Percentiles rank a stretch among this genome's conserved stretches.
phyloP scores from a whole-genome alignment of 2,797 vertebrate species.

The Hippopotamyrus pictus region DNA sequence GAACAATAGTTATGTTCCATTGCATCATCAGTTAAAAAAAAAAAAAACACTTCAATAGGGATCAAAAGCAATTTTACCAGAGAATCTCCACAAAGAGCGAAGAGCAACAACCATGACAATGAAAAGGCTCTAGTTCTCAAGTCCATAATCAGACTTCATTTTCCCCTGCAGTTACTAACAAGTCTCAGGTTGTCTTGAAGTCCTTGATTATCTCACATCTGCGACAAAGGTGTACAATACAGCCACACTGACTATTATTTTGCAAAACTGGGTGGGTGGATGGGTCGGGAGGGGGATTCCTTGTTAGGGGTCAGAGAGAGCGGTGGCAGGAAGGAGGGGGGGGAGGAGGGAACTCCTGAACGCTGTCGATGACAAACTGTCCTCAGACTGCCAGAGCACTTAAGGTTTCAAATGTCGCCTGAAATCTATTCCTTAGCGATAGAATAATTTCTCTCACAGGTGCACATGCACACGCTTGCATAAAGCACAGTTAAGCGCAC shows the following conservation, averaged over 20 bases:
- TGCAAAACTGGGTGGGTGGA: not conserved
- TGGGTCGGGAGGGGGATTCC: not conserved
- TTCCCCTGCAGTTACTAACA: not conserved
- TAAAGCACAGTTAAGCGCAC: not conserved
- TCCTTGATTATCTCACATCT: not conserved
- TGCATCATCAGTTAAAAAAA: not conserved
- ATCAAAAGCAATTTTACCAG: not conserved
- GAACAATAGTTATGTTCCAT: not conserved
- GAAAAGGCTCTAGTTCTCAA: not conserved
- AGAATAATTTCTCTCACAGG: not conserved
- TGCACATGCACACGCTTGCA: not conserved
- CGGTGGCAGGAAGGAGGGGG: not conserved
- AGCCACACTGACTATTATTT: not conserved
- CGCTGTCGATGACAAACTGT: not conserved
- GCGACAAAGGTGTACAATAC: not conserved
- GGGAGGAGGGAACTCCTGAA: too few species aligned
- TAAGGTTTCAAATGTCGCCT: constrained; percentile 15
- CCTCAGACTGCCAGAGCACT: not conserved
- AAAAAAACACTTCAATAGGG: not conserved
- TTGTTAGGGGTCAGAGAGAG: not conserved
- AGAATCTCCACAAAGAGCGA: not conserved
- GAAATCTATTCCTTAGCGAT: not conserved
- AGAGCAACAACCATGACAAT: not conserved
- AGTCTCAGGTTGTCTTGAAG: not conserved
- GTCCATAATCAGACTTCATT: not conserved